Percentiles rank a stretch among this genome's conserved stretches.
Evolutionary conservation across 2,888 invertebrate genomes (phyloP).

Genomic region (Callosobruchus maculatus): DNA sequence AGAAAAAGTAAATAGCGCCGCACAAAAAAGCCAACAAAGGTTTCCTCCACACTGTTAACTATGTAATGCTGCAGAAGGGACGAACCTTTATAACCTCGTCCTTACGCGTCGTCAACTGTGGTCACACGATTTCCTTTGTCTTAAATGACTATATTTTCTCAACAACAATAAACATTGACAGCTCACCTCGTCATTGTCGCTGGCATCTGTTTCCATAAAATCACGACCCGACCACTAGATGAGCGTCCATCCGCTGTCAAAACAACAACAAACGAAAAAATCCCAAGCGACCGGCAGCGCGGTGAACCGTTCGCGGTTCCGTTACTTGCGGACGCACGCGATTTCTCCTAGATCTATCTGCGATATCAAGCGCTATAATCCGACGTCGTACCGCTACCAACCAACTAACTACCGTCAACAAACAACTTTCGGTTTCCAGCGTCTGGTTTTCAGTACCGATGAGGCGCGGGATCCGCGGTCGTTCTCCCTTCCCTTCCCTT

Average conservation of each 20-base stretch:
- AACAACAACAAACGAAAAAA: not conserved
- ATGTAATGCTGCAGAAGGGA: no score
- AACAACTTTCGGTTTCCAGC: not conserved
- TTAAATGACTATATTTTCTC: no score
- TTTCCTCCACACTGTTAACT: no score
- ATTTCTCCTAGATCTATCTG: not conserved
- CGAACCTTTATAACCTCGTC: no score
- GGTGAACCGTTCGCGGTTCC: not conserved
- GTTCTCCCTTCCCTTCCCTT: not conserved
- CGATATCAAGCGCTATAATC: no score
- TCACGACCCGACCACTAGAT: not conserved
- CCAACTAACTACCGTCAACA: not conserved
- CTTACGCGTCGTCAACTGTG: no score
- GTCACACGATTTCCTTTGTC: no score
- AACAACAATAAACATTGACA: no score
- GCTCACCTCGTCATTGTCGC: slow-evolving; percentile 1
- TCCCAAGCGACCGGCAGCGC: no score
- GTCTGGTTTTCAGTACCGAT: not conserved
- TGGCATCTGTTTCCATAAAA: not conserved
- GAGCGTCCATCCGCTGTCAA: not conserved
- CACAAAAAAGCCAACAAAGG: no score
- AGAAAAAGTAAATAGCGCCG: no score
- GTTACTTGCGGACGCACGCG: not conserved
- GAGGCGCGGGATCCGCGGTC: not conserved
- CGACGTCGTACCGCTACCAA: not conserved